Conservation (phyloP, 2,797 vertebrate genomes). For the Scleropages formosus region DNA sequence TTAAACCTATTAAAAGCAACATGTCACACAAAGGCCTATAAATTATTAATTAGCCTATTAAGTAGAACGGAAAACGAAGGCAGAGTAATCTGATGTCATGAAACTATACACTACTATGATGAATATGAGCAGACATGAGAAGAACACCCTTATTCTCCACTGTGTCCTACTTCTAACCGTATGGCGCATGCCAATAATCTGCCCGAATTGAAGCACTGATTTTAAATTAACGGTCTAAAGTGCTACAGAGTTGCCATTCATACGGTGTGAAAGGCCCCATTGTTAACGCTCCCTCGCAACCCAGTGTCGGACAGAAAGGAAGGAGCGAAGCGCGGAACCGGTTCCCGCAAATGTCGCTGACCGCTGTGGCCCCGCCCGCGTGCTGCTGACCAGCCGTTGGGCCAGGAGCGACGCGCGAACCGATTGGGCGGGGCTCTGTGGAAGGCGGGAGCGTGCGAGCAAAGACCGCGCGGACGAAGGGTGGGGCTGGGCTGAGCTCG, state of each 20-base stretch:
- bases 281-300: slow-evolving; percentile 42
- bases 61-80: no score
- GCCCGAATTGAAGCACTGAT: slow-evolving; percentile 27
- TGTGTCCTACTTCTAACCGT: background rate
- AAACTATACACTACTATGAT: background rate
- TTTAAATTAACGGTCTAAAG: slow-evolving; percentile 49
- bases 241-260: slow-evolving; percentile 65
- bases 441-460: slow-evolving; percentile 5
- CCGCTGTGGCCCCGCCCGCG: slow-evolving; percentile 44
- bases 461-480: no score
- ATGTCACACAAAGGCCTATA: background rate
- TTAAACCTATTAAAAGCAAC: no score
- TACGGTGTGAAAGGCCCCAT: slow-evolving; percentile 66
- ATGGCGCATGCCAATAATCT: no score
- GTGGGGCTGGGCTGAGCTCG: no score
- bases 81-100: background rate
- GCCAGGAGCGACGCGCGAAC: slow-evolving; percentile 27
- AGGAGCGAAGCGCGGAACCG: slow-evolving; percentile 38
- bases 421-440: slow-evolving; percentile 7
- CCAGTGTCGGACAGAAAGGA: slow-evolving; percentile 44
- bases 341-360: slow-evolving; percentile 36
- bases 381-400: slow-evolving; percentile 34
- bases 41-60: no score
- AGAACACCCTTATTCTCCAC: background rate
- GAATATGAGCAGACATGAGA: background rate